Conservation (phyloP, 2,888 invertebrate genomes). For the Phymatocera aterrima region DNA sequence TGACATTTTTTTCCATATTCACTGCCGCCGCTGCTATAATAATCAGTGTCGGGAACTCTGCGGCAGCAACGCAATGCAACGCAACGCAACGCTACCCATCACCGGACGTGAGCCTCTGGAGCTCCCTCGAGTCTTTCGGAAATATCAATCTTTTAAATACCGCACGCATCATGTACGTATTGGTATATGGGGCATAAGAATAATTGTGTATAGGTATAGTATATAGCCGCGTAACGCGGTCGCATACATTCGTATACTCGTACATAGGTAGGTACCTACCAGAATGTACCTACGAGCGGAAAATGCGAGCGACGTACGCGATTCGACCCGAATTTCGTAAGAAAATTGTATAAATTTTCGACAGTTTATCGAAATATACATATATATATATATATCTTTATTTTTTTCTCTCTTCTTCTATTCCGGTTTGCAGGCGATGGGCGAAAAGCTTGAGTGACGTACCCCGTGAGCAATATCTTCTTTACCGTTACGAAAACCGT, state of each 20-base stretch:
- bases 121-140: neutral
- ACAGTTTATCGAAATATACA: neutral
- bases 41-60: neutral
- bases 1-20: conserved; percentile 3
- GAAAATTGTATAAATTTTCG: neutral
- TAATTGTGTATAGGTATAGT: neutral
- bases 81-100: neutral
- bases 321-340: conserved; percentile 1
- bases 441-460: conserved; percentile 41
- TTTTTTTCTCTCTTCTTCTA: no score
- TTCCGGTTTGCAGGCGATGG: no score
- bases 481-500: conserved; percentile 33
- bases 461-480: conserved; percentile 41
- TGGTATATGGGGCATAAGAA: neutral
- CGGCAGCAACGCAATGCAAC: neutral
- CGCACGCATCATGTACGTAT: neutral
- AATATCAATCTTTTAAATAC: conserved; percentile 1
- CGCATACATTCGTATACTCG: no score
- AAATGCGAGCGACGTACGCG: conserved; percentile 30
- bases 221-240: no score
- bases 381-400: neutral
- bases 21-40: no score
- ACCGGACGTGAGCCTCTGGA: neutral
- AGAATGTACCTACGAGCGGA: neutral
- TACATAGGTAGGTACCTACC: no score